Evolutionary conservation across 2,888 invertebrate genomes (phyloP).

Genomic region (Hydrotaea cyrtoneurina): DNA sequence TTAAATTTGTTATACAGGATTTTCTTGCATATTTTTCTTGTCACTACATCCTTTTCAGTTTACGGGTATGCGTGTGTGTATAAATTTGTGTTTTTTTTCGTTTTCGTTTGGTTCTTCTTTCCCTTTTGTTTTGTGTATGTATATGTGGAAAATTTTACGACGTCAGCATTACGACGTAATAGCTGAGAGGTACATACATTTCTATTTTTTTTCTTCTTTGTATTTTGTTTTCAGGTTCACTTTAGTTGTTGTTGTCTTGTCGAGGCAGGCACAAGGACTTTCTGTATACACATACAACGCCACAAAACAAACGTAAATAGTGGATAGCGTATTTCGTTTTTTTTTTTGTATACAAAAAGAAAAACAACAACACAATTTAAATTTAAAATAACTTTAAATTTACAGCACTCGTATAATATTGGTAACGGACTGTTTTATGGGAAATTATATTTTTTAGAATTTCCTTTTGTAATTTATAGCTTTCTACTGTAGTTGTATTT

Average conservation of each 20-base stretch:
- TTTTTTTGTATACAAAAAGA: constrained; percentile 48
- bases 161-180: constrained; percentile 65
- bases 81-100: not conserved
- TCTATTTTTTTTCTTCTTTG: too few relatives aligned
- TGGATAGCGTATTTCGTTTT: constrained; percentile 13
- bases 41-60: not conserved
- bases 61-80: not conserved
- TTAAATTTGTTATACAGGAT: constrained; percentile 52
- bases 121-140: constrained; percentile 19
- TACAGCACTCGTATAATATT: not conserved
- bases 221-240: constrained; percentile 12
- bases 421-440: too few relatives aligned
- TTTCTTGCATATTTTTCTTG: not conserved
- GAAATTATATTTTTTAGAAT: too few relatives aligned
- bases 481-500: constrained; percentile 4
- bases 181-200: constrained; percentile 37
- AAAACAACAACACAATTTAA: constrained; percentile 2
- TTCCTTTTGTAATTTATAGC: not conserved
- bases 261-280: constrained; percentile 63
- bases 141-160: constrained; percentile 35
- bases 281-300: constrained; percentile 43
- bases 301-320: not conserved
- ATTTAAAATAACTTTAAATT: not conserved
- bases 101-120: not conserved
- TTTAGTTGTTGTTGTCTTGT: constrained; percentile 10